Base-by-base conservation (phyloP, 2,113 vertebrate genomes). In the Gallinago jamesoni region DNA sequence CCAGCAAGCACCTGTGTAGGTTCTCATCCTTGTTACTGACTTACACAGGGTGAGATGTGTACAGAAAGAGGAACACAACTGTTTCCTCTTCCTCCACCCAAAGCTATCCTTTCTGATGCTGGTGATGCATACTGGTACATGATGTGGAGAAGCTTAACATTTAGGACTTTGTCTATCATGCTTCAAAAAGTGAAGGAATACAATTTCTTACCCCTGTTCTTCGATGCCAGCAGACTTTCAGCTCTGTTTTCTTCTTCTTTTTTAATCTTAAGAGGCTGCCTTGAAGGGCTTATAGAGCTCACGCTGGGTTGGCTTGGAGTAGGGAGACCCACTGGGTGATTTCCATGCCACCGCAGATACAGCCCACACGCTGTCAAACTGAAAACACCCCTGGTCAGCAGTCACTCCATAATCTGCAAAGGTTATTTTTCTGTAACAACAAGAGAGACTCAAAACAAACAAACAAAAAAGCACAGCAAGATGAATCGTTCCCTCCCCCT, bases 91-190 rank as follows among this genome's bases (percentile, higher is more conserved):
- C 39, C 50, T 50, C 22, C 6, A 28, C 39, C 14, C 1, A 7
- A 10, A 24, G 28, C 63, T 13, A 3, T 24, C 31, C 35, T 53
- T 31, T 73, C 78, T 77, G 55, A 14, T 20, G 41, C 35, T 43
- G 80, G 5, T 2, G 7, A 3, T 47, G 24, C 1, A 1, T 43
- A 16, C 55, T 56, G 23, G 13, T 47, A 12, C 10, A 12, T 5
- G 2, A 23, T n/a, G 3, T 21, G 12, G 14, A n/a, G n/a, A 35
- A 74, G 10, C 30, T 33, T 80, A 47, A 47, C 1, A 0, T 66
- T 60, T 55, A 47, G 25, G 43, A 22, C 59, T 79, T 86, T 21
- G 48, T n/a, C 18, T 62, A 22, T 57, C 14, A 3, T 47, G 19
- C 35, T 64, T 80, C 55, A 33, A 30, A 79, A 86, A 63, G 41